Conservation (phyloP, 2,797 vertebrate genomes). For the Mus minutoides region DNA sequence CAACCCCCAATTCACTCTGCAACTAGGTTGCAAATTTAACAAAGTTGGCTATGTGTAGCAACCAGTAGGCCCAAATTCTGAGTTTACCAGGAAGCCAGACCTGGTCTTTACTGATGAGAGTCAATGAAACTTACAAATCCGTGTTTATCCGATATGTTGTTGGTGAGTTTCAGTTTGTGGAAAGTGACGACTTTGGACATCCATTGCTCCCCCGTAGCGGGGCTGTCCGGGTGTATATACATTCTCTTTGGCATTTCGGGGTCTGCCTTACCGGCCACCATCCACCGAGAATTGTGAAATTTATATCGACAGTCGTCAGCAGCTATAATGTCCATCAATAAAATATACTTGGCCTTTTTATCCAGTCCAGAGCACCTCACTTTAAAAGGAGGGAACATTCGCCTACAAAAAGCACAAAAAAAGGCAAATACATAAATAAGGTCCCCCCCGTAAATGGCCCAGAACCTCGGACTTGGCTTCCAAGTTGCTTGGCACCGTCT, state of each 20-base stretch:
- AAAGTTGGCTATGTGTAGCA: background rate
- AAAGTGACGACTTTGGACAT: conserved; percentile 99
- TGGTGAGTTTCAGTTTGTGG: conserved; percentile 99
- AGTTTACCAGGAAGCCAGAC: background rate
- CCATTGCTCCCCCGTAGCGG: conserved; percentile 98
- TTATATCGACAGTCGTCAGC: conserved; percentile 99
- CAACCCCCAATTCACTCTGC: background rate
- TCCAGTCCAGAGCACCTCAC: conserved; percentile 98
- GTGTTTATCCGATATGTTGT: conserved; percentile 99
- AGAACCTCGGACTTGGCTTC: background rate
- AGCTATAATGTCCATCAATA: conserved; percentile 98
- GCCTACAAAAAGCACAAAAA: conserved; percentile 85
- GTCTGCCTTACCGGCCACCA: conserved; percentile 99
- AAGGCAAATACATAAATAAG: conserved; percentile 46
- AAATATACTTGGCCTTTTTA: conserved; percentile 99
- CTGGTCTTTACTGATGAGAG: background rate
- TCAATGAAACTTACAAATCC: conserved; percentile 96
- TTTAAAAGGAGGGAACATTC: conserved; percentile 99
- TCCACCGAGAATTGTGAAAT: conserved; percentile 99
- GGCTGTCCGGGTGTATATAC: conserved; percentile 99
- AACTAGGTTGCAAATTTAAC: background rate
- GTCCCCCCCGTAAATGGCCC: conserved; percentile 19
- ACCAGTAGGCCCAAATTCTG: background rate
- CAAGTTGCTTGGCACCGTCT: background rate
- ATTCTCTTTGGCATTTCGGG: conserved; percentile 99